Percentiles rank a stretch among this genome's conserved stretches.
Conservation (phyloP, 2,113 vertebrate genomes). For the Microtus pennsylvanicus region DNA sequence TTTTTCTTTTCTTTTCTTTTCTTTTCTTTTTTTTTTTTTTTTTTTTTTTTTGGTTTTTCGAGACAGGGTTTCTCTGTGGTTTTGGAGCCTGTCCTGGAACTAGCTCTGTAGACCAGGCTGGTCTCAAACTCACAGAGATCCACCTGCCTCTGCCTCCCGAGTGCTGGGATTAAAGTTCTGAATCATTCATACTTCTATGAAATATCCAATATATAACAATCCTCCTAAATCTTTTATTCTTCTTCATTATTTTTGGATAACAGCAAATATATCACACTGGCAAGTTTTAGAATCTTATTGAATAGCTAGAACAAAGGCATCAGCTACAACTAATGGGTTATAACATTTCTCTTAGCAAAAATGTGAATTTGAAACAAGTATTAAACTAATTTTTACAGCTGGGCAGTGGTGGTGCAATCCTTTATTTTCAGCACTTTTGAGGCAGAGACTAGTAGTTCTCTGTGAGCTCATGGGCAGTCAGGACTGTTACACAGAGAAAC, state of each 20-base stretch:
- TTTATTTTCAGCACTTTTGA: not conserved
- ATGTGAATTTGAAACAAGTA: slow-evolving; percentile 31
- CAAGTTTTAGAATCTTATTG: slow-evolving; percentile 38
- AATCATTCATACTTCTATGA: slow-evolving; percentile 27
- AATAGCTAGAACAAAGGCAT: slow-evolving; percentile 6
- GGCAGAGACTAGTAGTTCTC: not conserved
- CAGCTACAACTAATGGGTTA: not conserved
- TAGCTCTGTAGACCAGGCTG: no score
- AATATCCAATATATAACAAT: slow-evolving; percentile 20
- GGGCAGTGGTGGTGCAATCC: not conserved
- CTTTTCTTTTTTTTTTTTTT: no score
- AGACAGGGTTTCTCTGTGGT: no score
- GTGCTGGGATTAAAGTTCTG: not conserved
- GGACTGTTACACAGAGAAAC: not conserved
- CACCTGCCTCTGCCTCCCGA: no score
- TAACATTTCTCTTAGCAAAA: slow-evolving; percentile 26
- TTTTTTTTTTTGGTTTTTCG: no score
- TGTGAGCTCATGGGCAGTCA: not conserved
- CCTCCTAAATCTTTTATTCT: slow-evolving; percentile 9
- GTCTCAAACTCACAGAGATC: no score
- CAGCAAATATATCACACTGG: not conserved
- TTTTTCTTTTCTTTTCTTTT: not conserved
- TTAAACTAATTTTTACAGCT: not conserved
- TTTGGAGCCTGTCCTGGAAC: no score
- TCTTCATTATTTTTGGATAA: not conserved